Percentiles rank a stretch among this genome's conserved stretches.
Conservation (phyloP, 2,888 invertebrate species). For the Therioaphis trifolii region DNA sequence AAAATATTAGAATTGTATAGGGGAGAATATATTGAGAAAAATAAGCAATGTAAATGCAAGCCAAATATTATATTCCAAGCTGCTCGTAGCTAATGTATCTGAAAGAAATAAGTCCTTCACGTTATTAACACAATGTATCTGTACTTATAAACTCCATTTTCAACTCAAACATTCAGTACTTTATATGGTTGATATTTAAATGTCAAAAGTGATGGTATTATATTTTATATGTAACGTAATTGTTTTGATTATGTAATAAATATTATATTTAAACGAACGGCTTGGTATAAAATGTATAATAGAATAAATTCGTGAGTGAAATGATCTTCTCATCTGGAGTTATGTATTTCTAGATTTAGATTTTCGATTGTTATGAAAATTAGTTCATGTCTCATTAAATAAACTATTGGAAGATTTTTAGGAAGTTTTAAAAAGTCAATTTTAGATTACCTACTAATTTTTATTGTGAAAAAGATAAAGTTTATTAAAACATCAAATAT, state of each 20-base stretch:
- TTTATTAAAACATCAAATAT: too few species aligned
- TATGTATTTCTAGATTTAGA: background rate
- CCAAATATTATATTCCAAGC: conserved; percentile 53
- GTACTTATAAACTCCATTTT: background rate
- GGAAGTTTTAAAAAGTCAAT: too few species aligned
- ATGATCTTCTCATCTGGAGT: background rate
- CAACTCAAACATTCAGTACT: background rate
- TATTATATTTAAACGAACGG: background rate
- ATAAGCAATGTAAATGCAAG: conserved; percentile 24
- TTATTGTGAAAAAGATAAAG: too few species aligned
- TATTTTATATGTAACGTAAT: background rate
- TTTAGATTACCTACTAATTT: too few species aligned
- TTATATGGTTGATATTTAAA: background rate
- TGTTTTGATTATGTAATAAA: conserved; percentile 28
- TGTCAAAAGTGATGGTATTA: background rate
- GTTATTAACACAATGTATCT: background rate
- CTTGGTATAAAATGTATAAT: background rate
- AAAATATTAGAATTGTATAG: background rate
- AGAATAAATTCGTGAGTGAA: conserved; percentile 7
- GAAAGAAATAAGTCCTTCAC: background rate
- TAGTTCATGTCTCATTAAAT: too few species aligned
- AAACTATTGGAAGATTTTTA: too few species aligned
- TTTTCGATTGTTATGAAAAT: background rate
- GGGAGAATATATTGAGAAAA: conserved; percentile 31
- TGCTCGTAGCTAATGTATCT: background rate